A percentile compares a stretch with the other conserved stretches of the same genome.
Evolutionary conservation across 2,113 vertebrate species (phyloP).

Genomic region (Triplophysa siluroides): DNA sequence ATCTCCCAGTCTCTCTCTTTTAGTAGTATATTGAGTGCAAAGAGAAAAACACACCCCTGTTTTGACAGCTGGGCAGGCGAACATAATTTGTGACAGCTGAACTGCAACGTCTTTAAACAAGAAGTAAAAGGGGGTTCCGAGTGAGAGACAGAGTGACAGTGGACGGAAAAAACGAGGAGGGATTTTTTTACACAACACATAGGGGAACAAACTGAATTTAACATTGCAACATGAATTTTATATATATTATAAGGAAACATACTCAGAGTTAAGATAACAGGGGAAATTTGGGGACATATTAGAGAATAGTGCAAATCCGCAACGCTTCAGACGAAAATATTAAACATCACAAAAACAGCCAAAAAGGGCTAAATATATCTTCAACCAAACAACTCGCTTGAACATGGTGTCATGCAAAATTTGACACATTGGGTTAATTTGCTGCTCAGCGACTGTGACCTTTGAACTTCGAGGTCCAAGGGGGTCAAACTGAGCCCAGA

Average conservation of each 20-base stretch:
- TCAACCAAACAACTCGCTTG: slow-evolving; percentile 59
- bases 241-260: slow-evolving; percentile 38
- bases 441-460: slow-evolving; percentile 75
- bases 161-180: slow-evolving; percentile 42
- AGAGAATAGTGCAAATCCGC: slow-evolving; percentile 49
- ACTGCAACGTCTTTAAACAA: slow-evolving; percentile 86
- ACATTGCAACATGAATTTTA: background rate
- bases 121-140: slow-evolving; percentile 56
- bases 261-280: slow-evolving; percentile 21
- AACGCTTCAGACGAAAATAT: slow-evolving; percentile 50
- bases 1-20: slow-evolving; percentile 70
- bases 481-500: slow-evolving; percentile 70
- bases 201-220: slow-evolving; percentile 39
- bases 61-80: slow-evolving; percentile 99
- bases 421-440: slow-evolving; percentile 85
- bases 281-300: slow-evolving; percentile 34
- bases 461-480: slow-evolving; percentile 67
- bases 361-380: slow-evolving; percentile 56
- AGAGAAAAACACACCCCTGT: slow-evolving; percentile 99
- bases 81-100: slow-evolving; percentile 92
- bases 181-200: slow-evolving; percentile 10
- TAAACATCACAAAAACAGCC: slow-evolving; percentile 47
- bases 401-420: slow-evolving; percentile 77
- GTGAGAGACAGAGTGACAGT: slow-evolving; percentile 51
- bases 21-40: slow-evolving; percentile 94